A percentile compares a stretch with the other conserved stretches of the same genome.
Conservation (phyloP, 2,113 vertebrate genomes). For the Sinocyclocheilus grahami region DNA sequence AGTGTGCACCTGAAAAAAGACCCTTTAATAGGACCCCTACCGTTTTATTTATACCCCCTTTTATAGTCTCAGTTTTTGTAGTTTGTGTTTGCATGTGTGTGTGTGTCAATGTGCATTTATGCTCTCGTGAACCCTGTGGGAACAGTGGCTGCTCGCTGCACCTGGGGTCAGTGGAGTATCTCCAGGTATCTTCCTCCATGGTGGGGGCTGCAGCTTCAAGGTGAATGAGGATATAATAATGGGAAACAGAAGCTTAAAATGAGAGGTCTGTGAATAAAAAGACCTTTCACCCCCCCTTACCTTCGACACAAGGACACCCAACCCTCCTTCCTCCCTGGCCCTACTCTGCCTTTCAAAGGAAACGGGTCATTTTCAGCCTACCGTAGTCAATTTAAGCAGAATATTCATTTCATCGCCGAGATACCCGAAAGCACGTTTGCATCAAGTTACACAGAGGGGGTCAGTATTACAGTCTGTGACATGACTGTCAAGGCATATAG, state of each 20-base stretch:
- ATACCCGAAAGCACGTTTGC: slow-evolving; percentile 13
- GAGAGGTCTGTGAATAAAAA: slow-evolving; percentile 47
- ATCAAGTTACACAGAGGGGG: slow-evolving; percentile 40
- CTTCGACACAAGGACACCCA: slow-evolving; percentile 28
- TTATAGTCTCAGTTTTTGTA: background rate
- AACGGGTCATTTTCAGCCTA: slow-evolving; percentile 41
- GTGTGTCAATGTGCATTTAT: slow-evolving; percentile 17
- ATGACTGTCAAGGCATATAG: slow-evolving; percentile 27
- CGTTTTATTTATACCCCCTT: slow-evolving; percentile 46
- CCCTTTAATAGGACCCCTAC: slow-evolving; percentile 44
- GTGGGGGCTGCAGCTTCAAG: background rate
- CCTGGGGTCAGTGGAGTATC: slow-evolving; percentile 52
- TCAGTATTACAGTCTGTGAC: slow-evolving; percentile 21
- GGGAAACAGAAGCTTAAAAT: slow-evolving; percentile 45
- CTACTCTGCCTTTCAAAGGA: slow-evolving; percentile 45
- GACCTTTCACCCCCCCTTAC: slow-evolving; percentile 39
- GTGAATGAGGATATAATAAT: slow-evolving; percentile 50
- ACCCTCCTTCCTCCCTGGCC: slow-evolving; percentile 48
- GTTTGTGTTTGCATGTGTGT: background rate
- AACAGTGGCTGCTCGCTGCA: slow-evolving; percentile 47
- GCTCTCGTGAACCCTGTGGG: slow-evolving; percentile 39
- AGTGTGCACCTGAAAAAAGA: slow-evolving; percentile 48
- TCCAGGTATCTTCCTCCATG: background rate
- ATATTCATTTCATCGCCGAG: slow-evolving; percentile 45
- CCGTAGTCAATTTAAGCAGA: slow-evolving; percentile 43